phyloP scores from a whole-genome alignment of 1,140 invertebrate species.

The Bombus terrestris region DNA sequence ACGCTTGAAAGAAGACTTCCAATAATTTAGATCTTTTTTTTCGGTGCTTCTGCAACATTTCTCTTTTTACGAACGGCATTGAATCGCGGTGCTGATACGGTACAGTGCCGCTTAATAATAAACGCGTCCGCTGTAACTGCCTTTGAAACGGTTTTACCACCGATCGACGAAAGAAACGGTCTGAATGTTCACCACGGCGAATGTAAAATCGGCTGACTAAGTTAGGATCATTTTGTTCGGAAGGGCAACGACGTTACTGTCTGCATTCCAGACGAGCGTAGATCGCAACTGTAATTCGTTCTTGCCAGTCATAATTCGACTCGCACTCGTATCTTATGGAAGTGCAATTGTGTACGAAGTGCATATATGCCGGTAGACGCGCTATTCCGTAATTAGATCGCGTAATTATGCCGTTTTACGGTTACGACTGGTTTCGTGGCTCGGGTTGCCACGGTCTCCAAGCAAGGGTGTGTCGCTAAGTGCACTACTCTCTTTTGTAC shows the following conservation, averaged over 20 bases:
- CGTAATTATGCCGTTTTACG: constrained; percentile 56
- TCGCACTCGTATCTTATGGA: neutral
- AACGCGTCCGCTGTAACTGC: constrained; percentile 6
- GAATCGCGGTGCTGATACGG: neutral
- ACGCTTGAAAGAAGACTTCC: no score
- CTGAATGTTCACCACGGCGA: neutral
- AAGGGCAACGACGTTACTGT: neutral
- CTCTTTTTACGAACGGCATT: constrained; percentile 7
- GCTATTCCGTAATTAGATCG: constrained; percentile 60
- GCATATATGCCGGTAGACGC: neutral
- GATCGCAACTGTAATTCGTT: constrained; percentile 35
- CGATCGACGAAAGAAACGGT: neutral
- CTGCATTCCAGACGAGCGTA: constrained; percentile 13
- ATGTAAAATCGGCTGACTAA: constrained; percentile 17
- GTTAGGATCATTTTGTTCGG: neutral
- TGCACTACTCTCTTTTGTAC: constrained; percentile 14
- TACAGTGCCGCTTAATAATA: constrained; percentile 18
- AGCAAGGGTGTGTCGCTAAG: constrained; percentile 51
- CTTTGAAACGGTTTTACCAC: neutral
- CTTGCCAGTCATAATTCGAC: constrained; percentile 9
- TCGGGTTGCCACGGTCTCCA: neutral
- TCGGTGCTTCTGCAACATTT: neutral
- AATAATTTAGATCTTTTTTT: neutral
- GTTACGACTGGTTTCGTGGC: neutral
- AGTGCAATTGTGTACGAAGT: neutral